Conservation (phyloP, 2,113 vertebrate species). For the Neoarius graeffei region DNA sequence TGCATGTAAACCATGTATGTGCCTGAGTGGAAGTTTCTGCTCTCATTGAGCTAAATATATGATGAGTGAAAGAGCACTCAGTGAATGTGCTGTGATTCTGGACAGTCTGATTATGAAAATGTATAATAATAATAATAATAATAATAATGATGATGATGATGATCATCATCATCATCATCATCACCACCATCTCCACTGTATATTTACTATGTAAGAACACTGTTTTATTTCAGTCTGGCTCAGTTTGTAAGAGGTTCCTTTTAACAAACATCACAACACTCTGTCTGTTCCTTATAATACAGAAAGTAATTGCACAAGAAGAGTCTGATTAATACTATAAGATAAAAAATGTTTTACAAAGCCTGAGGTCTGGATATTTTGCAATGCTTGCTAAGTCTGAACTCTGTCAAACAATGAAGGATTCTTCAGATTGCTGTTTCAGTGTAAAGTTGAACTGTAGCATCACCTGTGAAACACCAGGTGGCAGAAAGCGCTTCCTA, state of each 20-base stretch:
- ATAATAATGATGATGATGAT: background rate
- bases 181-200: background rate
- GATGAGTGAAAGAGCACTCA: background rate
- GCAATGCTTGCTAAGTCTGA: constrained; percentile 18
- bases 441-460: constrained; percentile 16
- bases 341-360: constrained; percentile 36
- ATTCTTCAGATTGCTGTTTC: background rate
- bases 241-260: constrained; percentile 45
- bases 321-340: constrained; percentile 17
- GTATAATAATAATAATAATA: background rate
- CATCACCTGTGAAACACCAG: constrained; percentile 43
- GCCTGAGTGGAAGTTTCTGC: constrained; percentile 29
- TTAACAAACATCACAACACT: constrained; percentile 11
- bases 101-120: background rate
- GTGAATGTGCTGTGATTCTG: background rate
- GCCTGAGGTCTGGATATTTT: constrained; percentile 40
- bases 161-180: background rate
- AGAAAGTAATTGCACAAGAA: constrained; percentile 34
- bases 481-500: constrained; percentile 37
- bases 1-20: constrained; percentile 15
- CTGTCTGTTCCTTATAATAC: constrained; percentile 36
- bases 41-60: background rate
- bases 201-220: constrained; percentile 25
- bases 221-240: constrained; percentile 43
- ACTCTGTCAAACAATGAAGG: background rate